Percentiles rank a stretch among this genome's conserved stretches.
Conservation (phyloP, 2,797 vertebrate genomes). For the Hippocampus kuda region DNA sequence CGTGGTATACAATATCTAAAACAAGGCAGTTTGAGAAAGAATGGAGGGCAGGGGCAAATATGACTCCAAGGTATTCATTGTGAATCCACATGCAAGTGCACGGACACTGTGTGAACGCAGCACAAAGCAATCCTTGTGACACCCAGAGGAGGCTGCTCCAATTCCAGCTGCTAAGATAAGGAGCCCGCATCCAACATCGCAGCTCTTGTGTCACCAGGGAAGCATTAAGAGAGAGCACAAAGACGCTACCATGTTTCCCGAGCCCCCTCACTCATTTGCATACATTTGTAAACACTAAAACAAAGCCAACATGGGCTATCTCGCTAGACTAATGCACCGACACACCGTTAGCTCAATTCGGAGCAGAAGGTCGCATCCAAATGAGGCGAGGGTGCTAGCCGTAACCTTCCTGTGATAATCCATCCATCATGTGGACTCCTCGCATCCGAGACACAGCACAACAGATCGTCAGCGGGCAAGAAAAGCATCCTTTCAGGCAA, state of each 20-base stretch:
- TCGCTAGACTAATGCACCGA: slow-evolving; percentile 15
- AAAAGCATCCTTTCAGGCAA: slow-evolving; percentile 19
- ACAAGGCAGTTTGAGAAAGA: neutral
- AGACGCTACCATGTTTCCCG: slow-evolving; percentile 24
- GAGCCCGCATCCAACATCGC: slow-evolving; percentile 31
- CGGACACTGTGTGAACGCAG: slow-evolving; percentile 13
- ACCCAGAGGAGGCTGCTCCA: slow-evolving; percentile 35
- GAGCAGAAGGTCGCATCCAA: slow-evolving; percentile 40
- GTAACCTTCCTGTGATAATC: slow-evolving; percentile 48
- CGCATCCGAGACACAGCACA: slow-evolving; percentile 36
- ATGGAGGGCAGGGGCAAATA: neutral
- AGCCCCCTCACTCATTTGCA: slow-evolving; percentile 40
- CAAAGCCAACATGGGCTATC: slow-evolving; percentile 9
- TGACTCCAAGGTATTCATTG: slow-evolving; percentile 16
- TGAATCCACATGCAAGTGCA: slow-evolving; percentile 1
- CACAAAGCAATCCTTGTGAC: slow-evolving; percentile 23
- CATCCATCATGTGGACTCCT: slow-evolving; percentile 44
- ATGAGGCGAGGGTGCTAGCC: slow-evolving; percentile 45
- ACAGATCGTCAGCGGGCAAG: slow-evolving; percentile 36
- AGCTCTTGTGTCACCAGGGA: slow-evolving; percentile 36
- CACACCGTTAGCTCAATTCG: slow-evolving; percentile 28
- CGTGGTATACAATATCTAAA: neutral
- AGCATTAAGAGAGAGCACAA: slow-evolving; percentile 32
- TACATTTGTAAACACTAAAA: slow-evolving; percentile 53
- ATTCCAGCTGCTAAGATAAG: slow-evolving; percentile 39